Conservation (phyloP, 2,797 vertebrate genomes). For the Peromyscus attwateri region DNA sequence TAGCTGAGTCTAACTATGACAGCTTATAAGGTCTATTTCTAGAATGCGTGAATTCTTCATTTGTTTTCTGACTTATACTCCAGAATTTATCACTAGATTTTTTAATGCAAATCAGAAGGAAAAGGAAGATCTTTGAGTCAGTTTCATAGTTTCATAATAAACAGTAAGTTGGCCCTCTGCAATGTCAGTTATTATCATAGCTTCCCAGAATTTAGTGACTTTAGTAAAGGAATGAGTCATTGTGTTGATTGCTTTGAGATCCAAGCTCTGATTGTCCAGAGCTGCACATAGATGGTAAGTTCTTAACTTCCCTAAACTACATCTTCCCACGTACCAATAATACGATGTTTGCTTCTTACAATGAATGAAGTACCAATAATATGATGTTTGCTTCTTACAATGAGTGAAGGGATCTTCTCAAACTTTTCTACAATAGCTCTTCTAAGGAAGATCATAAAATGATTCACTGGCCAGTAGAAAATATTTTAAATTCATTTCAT, state of each 20-base stretch:
- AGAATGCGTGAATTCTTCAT: neutral
- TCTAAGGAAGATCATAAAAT: neutral
- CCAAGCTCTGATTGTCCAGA: neutral
- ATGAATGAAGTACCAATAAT: neutral
- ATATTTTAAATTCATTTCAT: neutral
- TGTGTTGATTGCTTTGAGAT: neutral
- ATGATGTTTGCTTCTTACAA: too few species aligned
- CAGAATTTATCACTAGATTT: neutral
- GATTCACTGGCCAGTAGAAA: neutral
- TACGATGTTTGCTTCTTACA: neutral
- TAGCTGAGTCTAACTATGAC: neutral
- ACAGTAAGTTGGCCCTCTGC: neutral
- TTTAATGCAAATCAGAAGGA: neutral
- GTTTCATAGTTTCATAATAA: slow-evolving; percentile 34
- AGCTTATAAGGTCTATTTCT: neutral
- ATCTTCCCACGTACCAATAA: neutral
- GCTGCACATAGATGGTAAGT: neutral
- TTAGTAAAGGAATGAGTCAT: neutral
- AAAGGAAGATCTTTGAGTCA: neutral
- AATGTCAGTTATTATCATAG: neutral
- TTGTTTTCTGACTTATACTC: neutral
- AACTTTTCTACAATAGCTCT: neutral
- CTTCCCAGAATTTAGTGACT: neutral
- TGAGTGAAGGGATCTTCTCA: neutral
- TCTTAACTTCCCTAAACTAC: neutral